Percentiles rank a stretch among this genome's conserved stretches.
These are phyloP conservation scores for Tetrao urogallus DNA, from an alignment of 2,113 vertebrate genomes.

Conservation along the genomic window DNA sequence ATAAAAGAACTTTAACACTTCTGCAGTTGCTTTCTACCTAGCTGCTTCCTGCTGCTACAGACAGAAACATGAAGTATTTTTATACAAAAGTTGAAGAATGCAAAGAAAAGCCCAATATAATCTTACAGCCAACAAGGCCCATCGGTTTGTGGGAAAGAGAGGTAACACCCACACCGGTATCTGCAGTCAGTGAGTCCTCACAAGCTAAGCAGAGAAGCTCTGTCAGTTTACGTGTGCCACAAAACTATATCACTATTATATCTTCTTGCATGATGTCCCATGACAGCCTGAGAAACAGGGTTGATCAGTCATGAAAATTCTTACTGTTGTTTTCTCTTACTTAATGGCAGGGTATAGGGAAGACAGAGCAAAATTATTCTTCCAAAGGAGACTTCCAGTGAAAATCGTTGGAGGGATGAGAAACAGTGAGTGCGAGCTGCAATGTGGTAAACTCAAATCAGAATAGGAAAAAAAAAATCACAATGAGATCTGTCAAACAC, in stretches of 20 bases:
- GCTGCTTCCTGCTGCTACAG: neutral
- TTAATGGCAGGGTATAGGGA: neutral
- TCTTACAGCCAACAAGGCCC: neutral
- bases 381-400: neutral
- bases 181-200: neutral
- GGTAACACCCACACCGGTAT: neutral
- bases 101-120: neutral
- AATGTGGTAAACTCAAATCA: neutral
- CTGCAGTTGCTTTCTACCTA: neutral
- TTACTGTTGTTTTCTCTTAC: neutral
- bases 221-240: neutral
- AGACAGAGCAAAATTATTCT: neutral
- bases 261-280: neutral
- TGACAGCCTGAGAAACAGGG: neutral
- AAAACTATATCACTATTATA: neutral
- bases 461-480: neutral
- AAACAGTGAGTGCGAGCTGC: neutral
- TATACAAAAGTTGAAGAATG: neutral
- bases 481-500: neutral
- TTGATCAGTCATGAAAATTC: neutral
- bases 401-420: neutral
- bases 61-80: neutral
- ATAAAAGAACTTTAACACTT: constrained; percentile 14
- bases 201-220: neutral
- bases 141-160: neutral